These are phyloP conservation scores for Cheilosia impressa DNA, from an alignment of 2,888 invertebrate genomes.

Conservation along the genomic window DNA sequence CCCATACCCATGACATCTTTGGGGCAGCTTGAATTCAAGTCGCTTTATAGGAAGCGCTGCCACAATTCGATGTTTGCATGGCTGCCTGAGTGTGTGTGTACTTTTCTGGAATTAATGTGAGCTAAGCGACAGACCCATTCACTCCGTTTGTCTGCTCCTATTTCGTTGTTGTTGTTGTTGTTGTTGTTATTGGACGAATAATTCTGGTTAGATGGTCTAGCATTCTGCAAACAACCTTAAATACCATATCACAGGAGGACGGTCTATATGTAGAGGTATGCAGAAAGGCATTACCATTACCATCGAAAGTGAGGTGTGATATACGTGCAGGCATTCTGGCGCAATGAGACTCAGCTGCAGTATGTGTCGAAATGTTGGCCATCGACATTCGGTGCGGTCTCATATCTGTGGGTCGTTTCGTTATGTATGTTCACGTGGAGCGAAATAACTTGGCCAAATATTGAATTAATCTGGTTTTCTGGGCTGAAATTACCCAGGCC, in stretches of 20 bases:
- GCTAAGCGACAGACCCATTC: conserved; percentile 20
- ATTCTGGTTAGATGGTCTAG: conserved; percentile 39
- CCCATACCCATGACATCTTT: background rate
- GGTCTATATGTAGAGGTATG: background rate
- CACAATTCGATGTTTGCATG: background rate
- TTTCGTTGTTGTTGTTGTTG: conserved; percentile 34
- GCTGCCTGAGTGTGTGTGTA: conserved; percentile 38
- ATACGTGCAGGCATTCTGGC: conserved; percentile 14
- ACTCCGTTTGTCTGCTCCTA: conserved; percentile 17
- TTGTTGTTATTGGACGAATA: conserved; percentile 45
- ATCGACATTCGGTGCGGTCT: conserved; percentile 59
- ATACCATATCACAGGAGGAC: conserved; percentile 31
- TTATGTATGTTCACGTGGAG: conserved; percentile 43
- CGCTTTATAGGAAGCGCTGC: background rate
- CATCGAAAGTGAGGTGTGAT: conserved; percentile 42
- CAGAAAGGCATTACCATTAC: conserved; percentile 54
- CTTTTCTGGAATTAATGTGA: conserved; percentile 65
- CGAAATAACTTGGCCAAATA: conserved; percentile 71
- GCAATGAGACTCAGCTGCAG: conserved; percentile 60
- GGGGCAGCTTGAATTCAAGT: background rate
- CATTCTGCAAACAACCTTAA: conserved; percentile 54
- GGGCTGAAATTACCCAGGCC: conserved; percentile 1
- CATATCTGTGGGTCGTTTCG: conserved; percentile 59
- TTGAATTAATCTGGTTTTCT: conserved; percentile 66
- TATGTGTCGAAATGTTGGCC: conserved; percentile 58